Evolutionary conservation across 2,113 vertebrate species (phyloP).

Genomic region (Turnix velox): DNA sequence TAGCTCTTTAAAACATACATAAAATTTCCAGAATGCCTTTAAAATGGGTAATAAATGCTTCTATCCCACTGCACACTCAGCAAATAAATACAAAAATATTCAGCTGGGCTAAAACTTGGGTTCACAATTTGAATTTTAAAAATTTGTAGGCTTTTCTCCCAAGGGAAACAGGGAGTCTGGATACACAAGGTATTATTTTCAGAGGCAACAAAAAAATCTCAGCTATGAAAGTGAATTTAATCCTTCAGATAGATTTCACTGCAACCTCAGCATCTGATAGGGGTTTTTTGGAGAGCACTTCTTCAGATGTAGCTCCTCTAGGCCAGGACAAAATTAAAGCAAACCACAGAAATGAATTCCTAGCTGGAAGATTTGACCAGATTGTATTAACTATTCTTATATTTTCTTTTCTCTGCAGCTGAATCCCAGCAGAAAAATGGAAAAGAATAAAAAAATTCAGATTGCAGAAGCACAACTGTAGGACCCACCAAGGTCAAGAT

Average conservation of each 20-base stretch:
- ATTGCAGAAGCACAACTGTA: neutral
- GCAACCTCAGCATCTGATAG: neutral
- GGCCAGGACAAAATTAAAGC: neutral
- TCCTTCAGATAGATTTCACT: neutral
- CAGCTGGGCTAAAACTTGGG: neutral
- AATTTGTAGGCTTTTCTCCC: neutral
- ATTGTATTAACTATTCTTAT: neutral
- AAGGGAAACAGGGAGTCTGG: neutral
- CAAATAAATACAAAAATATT: neutral
- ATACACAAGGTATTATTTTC: neutral
- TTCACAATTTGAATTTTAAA: neutral
- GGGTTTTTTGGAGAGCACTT: neutral
- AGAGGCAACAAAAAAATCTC: neutral
- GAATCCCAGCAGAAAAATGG: neutral
- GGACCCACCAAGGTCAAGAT: fast-evolving
- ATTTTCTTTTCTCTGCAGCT: neutral
- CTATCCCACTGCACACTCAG: neutral
- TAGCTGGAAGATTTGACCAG: neutral
- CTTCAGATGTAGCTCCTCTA: neutral
- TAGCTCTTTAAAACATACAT: neutral
- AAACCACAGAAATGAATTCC: neutral
- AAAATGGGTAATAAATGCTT: neutral
- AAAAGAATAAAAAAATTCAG: fast-evolving
- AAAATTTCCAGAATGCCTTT: neutral
- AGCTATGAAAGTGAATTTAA: neutral